Evolutionary conservation across 2,888 invertebrate species (phyloP).

Genomic region (Bhutanitis thaidina): DNA sequence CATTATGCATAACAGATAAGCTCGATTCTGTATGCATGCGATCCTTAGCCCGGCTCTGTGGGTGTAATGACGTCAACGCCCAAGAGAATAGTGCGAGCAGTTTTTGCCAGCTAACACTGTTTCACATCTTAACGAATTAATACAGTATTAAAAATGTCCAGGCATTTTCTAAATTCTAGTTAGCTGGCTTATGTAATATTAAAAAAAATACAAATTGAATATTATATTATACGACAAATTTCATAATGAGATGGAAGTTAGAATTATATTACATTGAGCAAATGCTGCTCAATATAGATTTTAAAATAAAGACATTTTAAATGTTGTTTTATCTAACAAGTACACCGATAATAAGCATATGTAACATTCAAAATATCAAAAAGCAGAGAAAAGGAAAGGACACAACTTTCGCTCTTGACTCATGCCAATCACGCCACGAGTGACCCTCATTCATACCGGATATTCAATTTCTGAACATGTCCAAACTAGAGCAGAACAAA

Average conservation of each 20-base stretch:
- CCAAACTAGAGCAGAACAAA: conserved; percentile 71
- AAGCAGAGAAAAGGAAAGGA: not conserved
- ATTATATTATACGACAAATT: too few species aligned
- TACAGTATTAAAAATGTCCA: not conserved
- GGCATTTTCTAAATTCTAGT: too few species aligned
- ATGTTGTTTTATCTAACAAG: too few species aligned
- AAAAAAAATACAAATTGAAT: too few species aligned
- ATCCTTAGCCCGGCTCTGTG: conserved; percentile 61
- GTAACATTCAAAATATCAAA: not conserved
- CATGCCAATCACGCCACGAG: conserved; percentile 64
- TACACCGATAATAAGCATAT: too few species aligned
- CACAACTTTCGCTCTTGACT: conserved; percentile 25
- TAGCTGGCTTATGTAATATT: too few species aligned
- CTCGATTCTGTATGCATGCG: conserved; percentile 78
- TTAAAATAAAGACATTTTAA: too few species aligned
- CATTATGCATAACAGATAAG: conserved; percentile 81
- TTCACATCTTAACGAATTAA: conserved; percentile 26
- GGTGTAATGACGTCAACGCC: conserved; percentile 61
- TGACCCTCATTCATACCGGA: conserved; percentile 56
- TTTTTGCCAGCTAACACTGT: conserved; percentile 35
- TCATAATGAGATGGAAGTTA: too few species aligned
- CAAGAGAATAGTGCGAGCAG: conserved; percentile 45
- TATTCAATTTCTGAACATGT: conserved; percentile 75
- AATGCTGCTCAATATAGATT: too few species aligned
- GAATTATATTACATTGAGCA: too few species aligned